These are phyloP conservation scores for Stomatorhinus walkeri DNA, from an alignment of 2,797 vertebrate genomes.

Conservation along the genomic window DNA sequence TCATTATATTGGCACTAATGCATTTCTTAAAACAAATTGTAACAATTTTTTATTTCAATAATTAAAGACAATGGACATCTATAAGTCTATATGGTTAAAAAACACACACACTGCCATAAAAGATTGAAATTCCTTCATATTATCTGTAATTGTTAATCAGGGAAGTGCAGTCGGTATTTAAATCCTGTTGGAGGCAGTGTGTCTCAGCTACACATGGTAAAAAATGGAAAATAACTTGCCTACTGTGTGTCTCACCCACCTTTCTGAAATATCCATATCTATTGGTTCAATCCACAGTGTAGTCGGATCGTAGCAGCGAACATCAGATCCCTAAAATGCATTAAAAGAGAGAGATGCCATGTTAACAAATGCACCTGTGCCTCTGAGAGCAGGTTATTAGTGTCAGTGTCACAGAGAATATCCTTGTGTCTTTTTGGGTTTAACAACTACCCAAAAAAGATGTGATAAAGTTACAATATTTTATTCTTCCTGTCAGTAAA, in stretches of 20 bases:
- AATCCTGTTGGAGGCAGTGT: no score
- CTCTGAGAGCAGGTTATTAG: background rate
- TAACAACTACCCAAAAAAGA: background rate
- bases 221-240: background rate
- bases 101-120: background rate
- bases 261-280: background rate
- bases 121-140: background rate
- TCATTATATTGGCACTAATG: background rate
- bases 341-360: background rate
- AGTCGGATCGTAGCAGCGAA: constrained; percentile 58
- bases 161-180: background rate
- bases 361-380: background rate
- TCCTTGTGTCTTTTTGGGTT: background rate
- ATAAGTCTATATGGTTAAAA: background rate
- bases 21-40: background rate
- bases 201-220: background rate
- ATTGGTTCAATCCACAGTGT: constrained; percentile 56
- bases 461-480: background rate
- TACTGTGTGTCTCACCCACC: background rate
- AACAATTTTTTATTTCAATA: background rate
- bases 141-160: background rate
- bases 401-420: background rate
- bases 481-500: background rate
- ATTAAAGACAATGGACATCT: background rate
- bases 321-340: constrained; percentile 50